These are phyloP conservation scores for Metellina segmentata DNA, from an alignment of 2,888 invertebrate species.

Conservation along the genomic window DNA sequence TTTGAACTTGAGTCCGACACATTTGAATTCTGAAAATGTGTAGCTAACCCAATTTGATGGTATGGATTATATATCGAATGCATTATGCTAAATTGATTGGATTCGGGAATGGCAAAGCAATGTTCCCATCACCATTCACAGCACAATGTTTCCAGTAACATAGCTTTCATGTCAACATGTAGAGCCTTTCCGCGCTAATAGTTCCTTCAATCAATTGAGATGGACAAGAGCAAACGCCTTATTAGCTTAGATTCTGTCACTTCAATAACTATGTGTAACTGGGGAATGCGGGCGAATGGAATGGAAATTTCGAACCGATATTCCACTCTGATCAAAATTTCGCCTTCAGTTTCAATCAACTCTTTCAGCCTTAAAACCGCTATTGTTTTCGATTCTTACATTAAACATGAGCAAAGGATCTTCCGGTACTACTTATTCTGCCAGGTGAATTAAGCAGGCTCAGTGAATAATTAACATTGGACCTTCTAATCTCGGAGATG, in stretches of 20 bases:
- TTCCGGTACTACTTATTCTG: too few species aligned
- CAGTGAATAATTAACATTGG: too few species aligned
- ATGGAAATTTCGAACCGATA: background rate
- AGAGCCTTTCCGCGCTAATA: constrained; percentile 55
- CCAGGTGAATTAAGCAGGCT: too few species aligned
- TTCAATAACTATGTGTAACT: constrained; percentile 29
- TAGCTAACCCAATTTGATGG: constrained; percentile 42
- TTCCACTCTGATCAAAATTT: background rate
- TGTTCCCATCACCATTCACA: constrained; percentile 40
- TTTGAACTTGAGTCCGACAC: background rate
- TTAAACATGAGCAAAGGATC: too few species aligned
- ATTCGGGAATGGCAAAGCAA: constrained; percentile 64
- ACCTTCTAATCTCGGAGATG: too few species aligned
- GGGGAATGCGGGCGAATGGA: background rate
- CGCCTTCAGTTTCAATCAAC: background rate
- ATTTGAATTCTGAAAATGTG: constrained; percentile 25
- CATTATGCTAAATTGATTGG: constrained; percentile 33
- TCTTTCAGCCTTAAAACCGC: background rate
- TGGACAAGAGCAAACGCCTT: constrained; percentile 52
- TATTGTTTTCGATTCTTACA: background rate
- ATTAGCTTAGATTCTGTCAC: constrained; percentile 60
- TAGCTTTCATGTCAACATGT: constrained; percentile 61
- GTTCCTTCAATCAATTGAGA: constrained; percentile 59
- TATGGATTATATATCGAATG: constrained; percentile 27
- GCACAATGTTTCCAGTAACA: constrained; percentile 49